Base-by-base conservation (phyloP, 1,140 invertebrate genomes). In the Philaenus spumarius region DNA sequence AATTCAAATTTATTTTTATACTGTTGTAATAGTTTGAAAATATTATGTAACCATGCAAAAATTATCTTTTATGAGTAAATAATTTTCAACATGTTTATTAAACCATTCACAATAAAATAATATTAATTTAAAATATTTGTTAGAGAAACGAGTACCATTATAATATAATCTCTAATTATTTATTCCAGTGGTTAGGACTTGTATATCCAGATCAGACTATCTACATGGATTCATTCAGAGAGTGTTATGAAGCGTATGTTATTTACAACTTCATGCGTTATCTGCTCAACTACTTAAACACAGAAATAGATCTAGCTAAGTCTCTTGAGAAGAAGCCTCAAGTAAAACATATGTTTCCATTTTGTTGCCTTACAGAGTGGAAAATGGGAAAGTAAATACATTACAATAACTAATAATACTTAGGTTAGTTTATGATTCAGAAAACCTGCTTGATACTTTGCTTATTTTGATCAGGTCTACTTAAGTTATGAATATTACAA, bases 241-340 rank as follows among this genome's bases (percentile, higher is more conserved):
- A 97, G 78, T 97, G 93, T 71, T 97, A 97, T 70, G 95, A 97
- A 76, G 88, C 87, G 11, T 97, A 95, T 81, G 94, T 96, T 0
- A 97, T 98, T 67, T 97, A 97, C 70, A 97, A 95, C 76, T 97
- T 97, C 69, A 95, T 97, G 91, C 90, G 89, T 69, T 97, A 91
- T 74, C 76, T 98, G 43, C 73, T 97, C 47, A 93, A 92, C 67
- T 97, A 93, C 74, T 77, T 97, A 40, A 86, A 91, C 75, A 72
- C 75, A 63, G 85, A 89, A 66, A 80, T 83, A 73, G 85, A 89
- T 70, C 74, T 96, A 43, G 90, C 93, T 72, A 83, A 83, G 23
- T 81, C 82, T 58, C 78, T 96, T 55, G 85, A 88, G 68, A 78
- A 83, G n/a, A 93, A 93, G 69, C 86, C 86, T 24, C 89, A 91